Base-by-base conservation (phyloP, 30 jellyfish, hydroid and myxozoan species). In the Hydractinia echinata region DNA sequence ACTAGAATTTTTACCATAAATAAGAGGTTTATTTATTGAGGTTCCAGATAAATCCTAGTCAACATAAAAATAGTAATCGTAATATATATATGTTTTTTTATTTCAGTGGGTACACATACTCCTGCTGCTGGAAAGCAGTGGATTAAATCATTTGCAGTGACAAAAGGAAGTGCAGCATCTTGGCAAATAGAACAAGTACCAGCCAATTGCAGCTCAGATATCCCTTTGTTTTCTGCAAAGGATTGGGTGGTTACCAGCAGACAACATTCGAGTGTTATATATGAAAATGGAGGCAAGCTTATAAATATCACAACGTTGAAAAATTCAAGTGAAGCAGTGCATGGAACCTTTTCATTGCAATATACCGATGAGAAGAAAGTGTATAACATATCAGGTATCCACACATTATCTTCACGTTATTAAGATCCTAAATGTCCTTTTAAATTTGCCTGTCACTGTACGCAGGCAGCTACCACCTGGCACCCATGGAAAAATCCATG, bases 51-150 rank as follows among this genome's bases (percentile, higher is more conserved):
- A 30, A 30, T 30, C 2, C 44, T 30, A 30, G 44, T 30, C 44
- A 30, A 30, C 44, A 30, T 30, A 30, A 30, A 30, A 30, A 30
- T 30, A 30, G 44, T 1, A 30, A 30, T 30, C 2, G 44, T 2
- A 58, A 13, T 58, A 58, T 58, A 11, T 58, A 18, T 58, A 58
- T 58, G 15, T 13, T 58, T 18, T n/a, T 11, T 58, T 58, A 13
- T 58, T 58, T 58, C 19, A 58, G 69, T 18, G 15, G 19, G 15
- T 13, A 58, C 15, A 18, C 15, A 58, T 11, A 58, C 69, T 58
- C 69, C 69, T 11, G 81, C 81, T 14, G 60, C 81, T 71, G 81
- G 81, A 15, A 10, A 8, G 66, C 15, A 71, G 30, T 71, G 81
- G 81, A 52, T 71, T 4, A 39, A n/a, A 15, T 20, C 30, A 14